Base-by-base conservation (phyloP, 1,140 invertebrate genomes). In the Oncopodura yosiiana region DNA sequence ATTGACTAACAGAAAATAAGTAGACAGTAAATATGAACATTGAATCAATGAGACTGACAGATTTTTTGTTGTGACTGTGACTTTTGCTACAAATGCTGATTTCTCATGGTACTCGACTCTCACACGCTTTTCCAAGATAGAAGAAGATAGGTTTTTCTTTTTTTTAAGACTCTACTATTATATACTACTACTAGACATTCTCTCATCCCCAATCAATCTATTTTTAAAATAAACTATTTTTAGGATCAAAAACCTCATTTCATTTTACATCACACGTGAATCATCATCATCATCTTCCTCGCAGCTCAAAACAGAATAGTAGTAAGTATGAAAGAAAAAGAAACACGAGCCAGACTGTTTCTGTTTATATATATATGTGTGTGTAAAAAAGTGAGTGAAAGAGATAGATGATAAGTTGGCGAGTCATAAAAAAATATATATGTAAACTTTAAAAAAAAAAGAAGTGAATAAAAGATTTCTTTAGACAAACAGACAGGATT, bases 241-340 rank as follows among this genome's bases (percentile, higher is more conserved):
- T 53, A 53, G 52, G 14, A n/a, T n/a, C n/a, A n/a, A 46, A 46
- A 53, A 53, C 52, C 52, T 53, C 42, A 53, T 53, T 53, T 52
- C 49, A 43, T 32, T 23, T 21, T 18, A 41, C 19, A 8, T n/a
- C 46, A 49, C 46, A 49, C 21, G 24, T 32, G 43, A 46, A 53
- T 53, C n/a, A n/a, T n/a, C n/a, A n/a, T 43, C 43, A 53, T 53
- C 52, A 53, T 53, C 9, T 18, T 11, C 11, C 9, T 21, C 24
- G 38, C 18, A 21, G 19, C 12, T 21, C 38, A 18, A 21, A 1
- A n/a, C n/a, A n/a, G n/a, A n/a, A n/a, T n/a, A n/a, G n/a, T n/a
- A n/a, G n/a, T n/a, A n/a, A n/a, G n/a, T n/a, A n/a, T n/a, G n/a
- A n/a, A n/a, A n/a, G n/a, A n/a, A n/a, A n/a, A n/a, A n/a, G n/a